Base-by-base conservation (phyloP, 23 tunicate species). In the Trididemnum clinides region DNA sequence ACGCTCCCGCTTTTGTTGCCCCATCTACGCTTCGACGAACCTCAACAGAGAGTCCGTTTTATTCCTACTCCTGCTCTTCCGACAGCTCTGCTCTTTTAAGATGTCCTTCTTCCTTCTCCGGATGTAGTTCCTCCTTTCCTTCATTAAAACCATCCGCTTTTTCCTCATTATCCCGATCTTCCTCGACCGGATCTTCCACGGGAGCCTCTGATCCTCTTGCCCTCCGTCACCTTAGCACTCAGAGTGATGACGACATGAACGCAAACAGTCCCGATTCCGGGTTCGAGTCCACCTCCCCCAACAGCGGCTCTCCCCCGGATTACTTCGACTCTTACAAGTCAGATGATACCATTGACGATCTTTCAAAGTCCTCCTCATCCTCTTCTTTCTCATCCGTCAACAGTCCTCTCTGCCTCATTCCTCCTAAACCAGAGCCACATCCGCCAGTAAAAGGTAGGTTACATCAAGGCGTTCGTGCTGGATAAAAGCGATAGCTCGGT, bases 251-350 rank as follows among this genome's bases (percentile, higher is more conserved):
- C 37, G 91, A 87, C 30, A 70, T 79, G 77, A 84, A 34, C 50
- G 97, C 76, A n/a, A 90, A 86, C 78, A 92, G 97, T 54, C 97
- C 97, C 0, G 97, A 92, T 72, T 92, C 97, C 35, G 97, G 97
- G 2, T 92, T 87, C 75, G 87, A 85, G 51, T 87, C 97, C 2
- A 35, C 88, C 34, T 57, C 91, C 7, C 85, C 96, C 23, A 51
- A 81, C 38, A 65, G 74, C 21, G 23, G 75, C 26, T 22, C 71
- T 2, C 72, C 18, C 7, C 29, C 54, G 27, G 82, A 82, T 35
- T 84, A 36, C 57, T 78, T 64, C 57, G 95, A 84, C 49, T 34
- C 44, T 28, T 25, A 23, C 23, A 31, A 54, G 20, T 28, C 37
- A 33, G 33, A 32, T 10, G 79, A 83, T 12, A 21, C 32, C 20